Conservation (phyloP, 2,113 vertebrate species). For the Camelus bactrianus region DNA sequence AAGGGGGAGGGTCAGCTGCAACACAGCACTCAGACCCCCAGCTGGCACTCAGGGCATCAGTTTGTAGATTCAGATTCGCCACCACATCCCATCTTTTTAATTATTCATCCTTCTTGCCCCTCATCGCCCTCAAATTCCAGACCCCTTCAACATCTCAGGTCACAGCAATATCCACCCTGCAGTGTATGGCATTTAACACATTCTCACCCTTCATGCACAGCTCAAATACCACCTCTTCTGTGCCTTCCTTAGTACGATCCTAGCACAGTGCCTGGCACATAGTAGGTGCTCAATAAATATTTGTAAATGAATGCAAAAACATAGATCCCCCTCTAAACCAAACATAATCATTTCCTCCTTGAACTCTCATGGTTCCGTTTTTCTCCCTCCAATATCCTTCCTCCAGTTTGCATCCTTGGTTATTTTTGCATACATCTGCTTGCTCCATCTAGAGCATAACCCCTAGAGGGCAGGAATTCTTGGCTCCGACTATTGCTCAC, state of each 20-base stretch:
- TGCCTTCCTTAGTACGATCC: background rate
- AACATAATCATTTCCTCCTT: background rate
- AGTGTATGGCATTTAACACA: background rate
- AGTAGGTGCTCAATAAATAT: background rate
- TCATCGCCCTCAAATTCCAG: background rate
- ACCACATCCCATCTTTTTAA: background rate
- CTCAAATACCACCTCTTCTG: background rate
- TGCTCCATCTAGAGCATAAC: background rate
- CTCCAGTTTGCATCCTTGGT: no score
- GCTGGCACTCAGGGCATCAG: no score
- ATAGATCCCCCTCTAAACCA: background rate
- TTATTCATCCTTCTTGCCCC: background rate
- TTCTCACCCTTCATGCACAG: background rate
- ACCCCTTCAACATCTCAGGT: background rate
- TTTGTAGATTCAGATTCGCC: background rate
- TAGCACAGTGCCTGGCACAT: background rate
- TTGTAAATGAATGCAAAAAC: background rate
- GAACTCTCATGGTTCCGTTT: background rate
- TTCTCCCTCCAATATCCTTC: background rate
- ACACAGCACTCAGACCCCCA: background rate
- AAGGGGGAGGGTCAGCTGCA: background rate
- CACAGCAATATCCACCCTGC: background rate
- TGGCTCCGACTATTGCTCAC: background rate
- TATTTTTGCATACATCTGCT: background rate
- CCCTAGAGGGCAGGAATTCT: background rate